phyloP scores from a whole-genome alignment of 2,797 vertebrate genomes.

The Phataginus tricuspis region DNA sequence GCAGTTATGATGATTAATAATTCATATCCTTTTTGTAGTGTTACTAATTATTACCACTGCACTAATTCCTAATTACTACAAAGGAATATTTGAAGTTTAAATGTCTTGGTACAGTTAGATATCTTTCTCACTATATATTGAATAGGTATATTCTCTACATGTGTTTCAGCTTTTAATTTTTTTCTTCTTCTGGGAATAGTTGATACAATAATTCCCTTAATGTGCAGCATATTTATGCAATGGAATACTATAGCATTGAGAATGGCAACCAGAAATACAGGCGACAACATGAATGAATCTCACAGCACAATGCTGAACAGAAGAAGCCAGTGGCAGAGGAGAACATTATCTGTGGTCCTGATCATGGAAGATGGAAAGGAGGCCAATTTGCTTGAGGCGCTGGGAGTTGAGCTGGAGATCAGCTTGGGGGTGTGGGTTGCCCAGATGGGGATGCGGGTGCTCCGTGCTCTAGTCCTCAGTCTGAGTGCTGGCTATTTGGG shows the following conservation, averaged over 20 bases:
- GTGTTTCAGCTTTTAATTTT: neutral
- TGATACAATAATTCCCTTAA: neutral
- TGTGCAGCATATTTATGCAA: accelerated
- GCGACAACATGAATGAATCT: accelerated
- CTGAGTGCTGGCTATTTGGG: neutral
- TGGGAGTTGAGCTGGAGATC: neutral
- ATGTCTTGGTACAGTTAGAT: neutral
- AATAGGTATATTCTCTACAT: neutral
- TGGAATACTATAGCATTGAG: neutral
- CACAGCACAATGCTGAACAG: neutral
- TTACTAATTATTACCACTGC: neutral
- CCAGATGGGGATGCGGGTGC: accelerated
- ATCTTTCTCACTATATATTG: neutral
- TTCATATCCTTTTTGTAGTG: neutral
- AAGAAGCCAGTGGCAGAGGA: accelerated
- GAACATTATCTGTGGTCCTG: no score
- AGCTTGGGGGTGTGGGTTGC: no score
- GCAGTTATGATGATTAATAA: neutral
- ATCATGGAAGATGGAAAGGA: neutral
- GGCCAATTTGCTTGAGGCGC: accelerated
- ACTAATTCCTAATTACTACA: neutral
- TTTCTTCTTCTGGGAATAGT: neutral
- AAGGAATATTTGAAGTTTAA: neutral
- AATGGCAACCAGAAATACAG: neutral
- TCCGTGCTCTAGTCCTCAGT: neutral